phyloP scores from a whole-genome alignment of 2,797 vertebrate genomes.

The Enteromius unitaeniatus region DNA sequence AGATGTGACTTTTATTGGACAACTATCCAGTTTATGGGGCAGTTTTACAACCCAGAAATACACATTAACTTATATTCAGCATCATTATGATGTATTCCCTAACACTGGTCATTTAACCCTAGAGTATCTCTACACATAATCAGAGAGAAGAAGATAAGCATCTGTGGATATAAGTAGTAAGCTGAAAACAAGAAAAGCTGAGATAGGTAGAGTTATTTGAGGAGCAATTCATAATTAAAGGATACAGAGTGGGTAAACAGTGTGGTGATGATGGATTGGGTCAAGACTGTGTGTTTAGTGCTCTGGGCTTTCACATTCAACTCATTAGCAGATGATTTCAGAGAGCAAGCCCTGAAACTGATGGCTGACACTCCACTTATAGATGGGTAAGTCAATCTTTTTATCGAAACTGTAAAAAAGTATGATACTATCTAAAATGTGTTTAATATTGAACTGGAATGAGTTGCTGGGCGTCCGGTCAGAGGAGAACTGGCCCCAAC shows the following conservation, averaged over 20 bases:
- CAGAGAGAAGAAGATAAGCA: background rate
- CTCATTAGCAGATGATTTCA: constrained; percentile 57
- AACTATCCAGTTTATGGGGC: constrained; percentile 14
- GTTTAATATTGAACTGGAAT: no score
- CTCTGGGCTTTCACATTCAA: constrained; percentile 41
- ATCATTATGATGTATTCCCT: background rate
- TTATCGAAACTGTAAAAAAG: background rate
- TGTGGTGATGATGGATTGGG: constrained; percentile 28
- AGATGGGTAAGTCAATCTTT: constrained; percentile 75
- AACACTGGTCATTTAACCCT: background rate
- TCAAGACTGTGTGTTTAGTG: constrained; percentile 59
- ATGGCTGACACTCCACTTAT: constrained; percentile 80
- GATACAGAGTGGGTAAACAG: background rate
- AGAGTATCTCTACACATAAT: background rate
- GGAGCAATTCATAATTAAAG: background rate
- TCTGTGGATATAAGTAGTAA: background rate
- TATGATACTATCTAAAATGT: no score
- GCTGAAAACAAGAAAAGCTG: background rate
- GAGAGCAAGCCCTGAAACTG: constrained; percentile 68
- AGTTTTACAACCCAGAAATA: constrained; percentile 27
- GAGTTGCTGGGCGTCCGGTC: no score
- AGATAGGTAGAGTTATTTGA: background rate
- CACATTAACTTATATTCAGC: constrained; percentile 40
- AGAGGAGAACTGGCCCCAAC: no score
- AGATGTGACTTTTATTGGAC: background rate